These are phyloP conservation scores for Erannis defoliaria DNA, from an alignment of 2,888 invertebrate species.

Conservation along the genomic window DNA sequence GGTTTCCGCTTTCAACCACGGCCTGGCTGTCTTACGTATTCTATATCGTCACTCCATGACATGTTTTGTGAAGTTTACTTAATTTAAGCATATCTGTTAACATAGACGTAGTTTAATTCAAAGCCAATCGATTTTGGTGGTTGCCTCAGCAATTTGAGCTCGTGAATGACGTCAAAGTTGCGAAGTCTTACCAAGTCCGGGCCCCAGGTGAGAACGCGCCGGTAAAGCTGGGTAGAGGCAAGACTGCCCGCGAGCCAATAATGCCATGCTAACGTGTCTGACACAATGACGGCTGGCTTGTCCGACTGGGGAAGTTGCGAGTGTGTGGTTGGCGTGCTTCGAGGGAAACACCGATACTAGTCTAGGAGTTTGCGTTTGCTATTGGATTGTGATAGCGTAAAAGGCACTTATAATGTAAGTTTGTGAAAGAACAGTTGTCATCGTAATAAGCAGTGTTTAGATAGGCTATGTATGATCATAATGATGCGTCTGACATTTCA, in stretches of 20 bases:
- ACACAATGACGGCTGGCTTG: conserved; percentile 48
- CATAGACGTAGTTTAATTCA: conserved; percentile 51
- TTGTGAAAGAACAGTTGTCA: not conserved
- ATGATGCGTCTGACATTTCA: not conserved
- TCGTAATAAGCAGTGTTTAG: not conserved
- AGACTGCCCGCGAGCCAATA: conserved; percentile 80
- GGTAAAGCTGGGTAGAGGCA: conserved; percentile 84
- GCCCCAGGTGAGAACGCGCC: conserved; percentile 86
- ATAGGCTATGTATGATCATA: not conserved
- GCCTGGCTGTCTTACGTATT: too few species aligned
- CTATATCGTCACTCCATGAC: too few species aligned
- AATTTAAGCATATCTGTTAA: conserved; percentile 39
- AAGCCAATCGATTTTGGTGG: conserved; percentile 69
- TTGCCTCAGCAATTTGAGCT: conserved; percentile 71
- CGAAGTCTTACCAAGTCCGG: conserved; percentile 81
- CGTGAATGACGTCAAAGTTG: conserved; percentile 77
- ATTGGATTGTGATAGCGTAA: not conserved
- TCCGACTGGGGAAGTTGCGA: conserved; percentile 41
- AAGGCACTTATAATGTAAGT: not conserved
- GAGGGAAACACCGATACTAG: conserved; percentile 10
- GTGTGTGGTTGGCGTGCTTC: conserved; percentile 33
- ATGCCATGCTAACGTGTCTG: conserved; percentile 64
- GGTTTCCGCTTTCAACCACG: too few species aligned
- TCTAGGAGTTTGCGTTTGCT: not conserved
- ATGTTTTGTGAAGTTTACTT: too few species aligned